These are phyloP conservation scores for Odontamblyopus lacepedii DNA, from an alignment of 2,797 vertebrate species.

Conservation along the genomic window DNA sequence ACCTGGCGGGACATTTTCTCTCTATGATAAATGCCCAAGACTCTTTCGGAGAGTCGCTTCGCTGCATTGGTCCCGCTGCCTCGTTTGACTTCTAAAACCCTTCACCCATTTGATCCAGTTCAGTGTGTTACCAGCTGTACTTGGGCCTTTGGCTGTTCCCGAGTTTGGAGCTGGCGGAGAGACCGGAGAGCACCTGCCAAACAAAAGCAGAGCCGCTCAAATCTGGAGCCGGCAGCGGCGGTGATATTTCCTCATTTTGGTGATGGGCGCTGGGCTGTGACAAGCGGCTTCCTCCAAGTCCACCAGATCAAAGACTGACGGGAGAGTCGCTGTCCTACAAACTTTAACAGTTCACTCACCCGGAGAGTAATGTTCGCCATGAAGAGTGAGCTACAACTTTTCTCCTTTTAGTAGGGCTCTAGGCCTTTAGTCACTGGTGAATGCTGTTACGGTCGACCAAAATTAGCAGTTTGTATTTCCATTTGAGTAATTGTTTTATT, in stretches of 20 bases:
- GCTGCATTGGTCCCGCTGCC: neutral
- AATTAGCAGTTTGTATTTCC: too few species aligned
- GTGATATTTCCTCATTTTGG: slow-evolving; percentile 74
- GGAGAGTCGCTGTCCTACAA: slow-evolving; percentile 42
- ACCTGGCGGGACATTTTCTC: too few species aligned
- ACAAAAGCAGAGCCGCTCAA: slow-evolving; percentile 42
- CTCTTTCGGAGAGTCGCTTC: too few species aligned
- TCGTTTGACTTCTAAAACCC: neutral
- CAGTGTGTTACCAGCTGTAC: slow-evolving; percentile 12
- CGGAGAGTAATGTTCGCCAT: slow-evolving; percentile 33
- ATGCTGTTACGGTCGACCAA: too few species aligned
- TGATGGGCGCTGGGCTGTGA: slow-evolving; percentile 65
- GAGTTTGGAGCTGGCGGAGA: slow-evolving; percentile 30
- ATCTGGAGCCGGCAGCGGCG: slow-evolving; percentile 33
- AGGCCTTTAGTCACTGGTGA: too few species aligned
- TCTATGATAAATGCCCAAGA: too few species aligned
- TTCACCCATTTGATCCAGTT: neutral
- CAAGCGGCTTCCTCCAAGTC: slow-evolving; percentile 48
- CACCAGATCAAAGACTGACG: slow-evolving; percentile 56
- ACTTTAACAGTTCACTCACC: slow-evolving; percentile 15
- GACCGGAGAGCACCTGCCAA: slow-evolving; percentile 50
- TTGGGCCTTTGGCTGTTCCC: slow-evolving; percentile 21
- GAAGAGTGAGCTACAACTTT: neutral
- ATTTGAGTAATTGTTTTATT: too few species aligned
- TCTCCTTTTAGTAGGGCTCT: too few species aligned